Evolutionary conservation across 2,888 invertebrate species (phyloP), one percentile per base, ranked within the genome.

Genomic region (Hoplodrina ambigua): DNA sequence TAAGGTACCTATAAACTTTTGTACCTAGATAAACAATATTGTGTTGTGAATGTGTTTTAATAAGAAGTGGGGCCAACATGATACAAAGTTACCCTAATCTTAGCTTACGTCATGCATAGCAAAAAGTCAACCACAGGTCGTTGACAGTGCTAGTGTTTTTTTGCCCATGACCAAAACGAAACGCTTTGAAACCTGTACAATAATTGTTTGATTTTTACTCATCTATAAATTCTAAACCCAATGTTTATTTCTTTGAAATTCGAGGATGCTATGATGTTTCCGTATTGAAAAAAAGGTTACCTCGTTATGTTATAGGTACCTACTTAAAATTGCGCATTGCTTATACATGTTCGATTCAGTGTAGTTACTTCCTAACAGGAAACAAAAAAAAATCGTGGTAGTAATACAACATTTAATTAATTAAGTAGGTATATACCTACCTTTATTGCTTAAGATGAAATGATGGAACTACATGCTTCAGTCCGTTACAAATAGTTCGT

Each of bases 51-150:
- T 17, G 25, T 50, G 55, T 74, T 62, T 17, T 58, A 62, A 15
- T 49, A 44, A 56, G 37, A 46, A 46, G 56, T 58, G 19, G 20
- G 17, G 46, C 46, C 57, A 72, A 50, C 37, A 54, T 44, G 58
- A 44, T 62, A 30, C 20, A 58, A 55, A 57, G 72, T 55, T 69
- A 70, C 78, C 85, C 76, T 81, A 78, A 72, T 70, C 49, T 73
- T 53, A 54, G 70, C 75, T 86, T 87, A 87, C 89, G 87, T 89
- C 89, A 89, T 77, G 60, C 72, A 57, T 74, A 73, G 84, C 84
- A 84, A 87, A 87, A 85, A 86, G 66, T 80, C 80, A 72, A 76
- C 74, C 79, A 71, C 72, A 81, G 89, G 86, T 88, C 85, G 82
- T 84, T 86, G 89, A 87, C 88, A 80, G 76, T 64, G 74, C 68